These are phyloP conservation scores for Mastomys natalensis DNA, from an alignment of 2,113 vertebrate genomes.

Conservation along the genomic window DNA sequence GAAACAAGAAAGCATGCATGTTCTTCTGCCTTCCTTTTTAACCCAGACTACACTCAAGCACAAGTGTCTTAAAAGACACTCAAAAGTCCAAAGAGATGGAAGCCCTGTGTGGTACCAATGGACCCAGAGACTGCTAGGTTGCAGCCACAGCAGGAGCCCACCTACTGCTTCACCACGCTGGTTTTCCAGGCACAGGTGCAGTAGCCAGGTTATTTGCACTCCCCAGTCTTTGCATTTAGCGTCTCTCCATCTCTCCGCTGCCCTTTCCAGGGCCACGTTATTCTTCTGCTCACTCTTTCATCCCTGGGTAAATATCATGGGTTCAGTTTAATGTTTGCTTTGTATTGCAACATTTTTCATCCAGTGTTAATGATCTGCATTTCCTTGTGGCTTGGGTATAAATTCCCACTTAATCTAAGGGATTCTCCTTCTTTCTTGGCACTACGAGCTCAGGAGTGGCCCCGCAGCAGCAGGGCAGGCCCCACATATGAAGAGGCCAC, in stretches of 20 bases:
- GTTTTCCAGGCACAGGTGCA: too few relatives aligned
- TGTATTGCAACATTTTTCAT: background rate
- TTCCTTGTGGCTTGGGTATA: background rate
- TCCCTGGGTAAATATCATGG: background rate
- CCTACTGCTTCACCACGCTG: background rate
- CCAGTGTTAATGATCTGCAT: background rate
- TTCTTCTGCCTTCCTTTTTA: slow-evolving; percentile 30
- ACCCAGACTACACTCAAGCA: background rate
- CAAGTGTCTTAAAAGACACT: background rate
- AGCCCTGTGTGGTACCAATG: background rate
- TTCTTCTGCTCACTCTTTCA: slow-evolving; percentile 12
- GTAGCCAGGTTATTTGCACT: background rate
- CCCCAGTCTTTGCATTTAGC: background rate
- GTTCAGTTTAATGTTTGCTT: slow-evolving; percentile 5
- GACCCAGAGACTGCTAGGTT: too few relatives aligned
- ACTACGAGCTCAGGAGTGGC: background rate
- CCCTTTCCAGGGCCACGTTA: background rate
- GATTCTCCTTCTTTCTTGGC: slow-evolving; percentile 33
- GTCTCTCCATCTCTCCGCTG: background rate
- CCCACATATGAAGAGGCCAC: background rate
- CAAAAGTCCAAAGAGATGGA: background rate
- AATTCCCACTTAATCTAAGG: background rate
- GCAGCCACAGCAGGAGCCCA: background rate
- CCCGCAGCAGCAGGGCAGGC: background rate
- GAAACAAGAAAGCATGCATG: slow-evolving; percentile 18